These are phyloP conservation scores for Lepidocolaptes lacrymiger DNA, from an alignment of 2,797 vertebrate species.

Conservation along the genomic window DNA sequence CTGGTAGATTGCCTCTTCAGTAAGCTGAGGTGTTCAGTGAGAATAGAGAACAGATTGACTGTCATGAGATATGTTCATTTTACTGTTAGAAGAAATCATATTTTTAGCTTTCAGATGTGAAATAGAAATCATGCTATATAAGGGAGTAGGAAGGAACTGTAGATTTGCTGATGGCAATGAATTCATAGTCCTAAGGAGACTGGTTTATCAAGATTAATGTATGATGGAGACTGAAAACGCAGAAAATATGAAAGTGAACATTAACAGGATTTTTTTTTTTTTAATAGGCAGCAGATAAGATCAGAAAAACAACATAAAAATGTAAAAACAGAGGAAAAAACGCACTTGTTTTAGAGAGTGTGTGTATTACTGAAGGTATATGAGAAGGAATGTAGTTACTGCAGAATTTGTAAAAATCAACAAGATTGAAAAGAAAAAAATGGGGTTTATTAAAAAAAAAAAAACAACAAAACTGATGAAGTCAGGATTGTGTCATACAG, in stretches of 20 bases:
- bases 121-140: background rate
- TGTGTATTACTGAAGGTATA: background rate
- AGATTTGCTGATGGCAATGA: background rate
- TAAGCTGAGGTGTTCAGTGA: background rate
- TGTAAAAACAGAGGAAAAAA: background rate
- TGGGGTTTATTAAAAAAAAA: no score
- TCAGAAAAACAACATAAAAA: background rate
- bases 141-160: background rate
- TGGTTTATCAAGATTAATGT: background rate
- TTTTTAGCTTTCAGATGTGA: background rate
- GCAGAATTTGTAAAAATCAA: background rate
- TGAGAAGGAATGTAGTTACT: background rate
- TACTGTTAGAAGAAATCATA: background rate
- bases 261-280: fast-evolving
- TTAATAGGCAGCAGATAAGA: background rate
- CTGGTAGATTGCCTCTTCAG: background rate
- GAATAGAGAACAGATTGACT: background rate
- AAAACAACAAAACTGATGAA: no score
- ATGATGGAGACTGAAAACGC: background rate
- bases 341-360: background rate
- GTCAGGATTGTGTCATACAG: background rate
- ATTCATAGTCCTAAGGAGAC: background rate
- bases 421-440: background rate
- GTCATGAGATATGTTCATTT: background rate
- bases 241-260: background rate